Conservation (phyloP, 92 coral and sea anemone species). For the Actinernus sp. region DNA sequence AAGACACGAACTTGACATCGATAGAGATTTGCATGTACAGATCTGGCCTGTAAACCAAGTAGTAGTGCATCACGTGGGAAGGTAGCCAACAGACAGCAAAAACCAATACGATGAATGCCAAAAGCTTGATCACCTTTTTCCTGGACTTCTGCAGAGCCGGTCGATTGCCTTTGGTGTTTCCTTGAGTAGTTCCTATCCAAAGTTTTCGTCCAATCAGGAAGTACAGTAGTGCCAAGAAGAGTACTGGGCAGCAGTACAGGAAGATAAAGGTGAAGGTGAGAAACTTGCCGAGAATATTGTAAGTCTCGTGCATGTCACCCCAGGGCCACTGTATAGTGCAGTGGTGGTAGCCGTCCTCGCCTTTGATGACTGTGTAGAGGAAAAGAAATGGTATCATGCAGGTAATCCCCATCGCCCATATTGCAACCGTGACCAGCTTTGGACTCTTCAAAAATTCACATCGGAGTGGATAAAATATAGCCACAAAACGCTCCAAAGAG, state of each 20-base stretch:
- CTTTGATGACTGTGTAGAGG: constrained; percentile 17
- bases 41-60: constrained; percentile 2
- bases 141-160: constrained; percentile 15
- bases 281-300: constrained; percentile 18
- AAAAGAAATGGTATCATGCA: constrained; percentile 43
- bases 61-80: constrained; percentile 54
- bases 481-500: too few relatives aligned
- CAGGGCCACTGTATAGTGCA: constrained; percentile 50
- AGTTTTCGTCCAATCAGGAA: constrained; percentile 51
- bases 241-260: constrained; percentile 57
- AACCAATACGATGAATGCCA: too few relatives aligned
- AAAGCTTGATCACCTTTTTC: too few relatives aligned
- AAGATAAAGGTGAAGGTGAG: constrained; percentile 34
- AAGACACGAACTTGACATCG: constrained; percentile 1
- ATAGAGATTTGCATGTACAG: constrained; percentile 4
- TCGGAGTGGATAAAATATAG: constrained; percentile 59
- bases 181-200: constrained; percentile 53
- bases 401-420: constrained; percentile 49
- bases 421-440: constrained; percentile 41
- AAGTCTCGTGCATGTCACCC: constrained; percentile 4
- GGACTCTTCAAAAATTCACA: constrained; percentile 39
- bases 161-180: constrained; percentile 14
- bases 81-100: constrained; percentile 77
- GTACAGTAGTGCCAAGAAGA: constrained; percentile 56
- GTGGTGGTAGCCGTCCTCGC: constrained; percentile 1